A percentile compares a stretch with the other conserved stretches of the same genome.
These are phyloP conservation scores for Arrhamphus sclerolepis DNA, from an alignment of 2,797 vertebrate genomes.

Conservation along the genomic window DNA sequence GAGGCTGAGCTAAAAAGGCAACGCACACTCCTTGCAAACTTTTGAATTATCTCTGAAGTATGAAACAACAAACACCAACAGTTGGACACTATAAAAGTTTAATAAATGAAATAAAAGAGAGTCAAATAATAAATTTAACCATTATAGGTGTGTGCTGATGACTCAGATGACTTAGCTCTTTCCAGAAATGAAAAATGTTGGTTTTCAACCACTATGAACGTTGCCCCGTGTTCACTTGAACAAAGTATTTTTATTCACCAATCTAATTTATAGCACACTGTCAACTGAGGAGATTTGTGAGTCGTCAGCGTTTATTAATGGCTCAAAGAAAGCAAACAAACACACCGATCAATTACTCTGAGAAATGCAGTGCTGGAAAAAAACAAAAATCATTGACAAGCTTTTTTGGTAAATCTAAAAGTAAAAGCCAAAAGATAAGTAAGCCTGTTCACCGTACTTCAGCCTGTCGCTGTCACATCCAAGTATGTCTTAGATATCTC, in stretches of 20 bases:
- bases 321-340: slow-evolving; percentile 40
- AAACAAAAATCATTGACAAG: slow-evolving; percentile 24
- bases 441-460: not conserved
- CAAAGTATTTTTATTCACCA: slow-evolving; percentile 23
- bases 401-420: slow-evolving; percentile 31
- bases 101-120: not conserved
- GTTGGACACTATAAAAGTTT: not conserved
- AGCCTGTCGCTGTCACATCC: not conserved
- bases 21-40: not conserved
- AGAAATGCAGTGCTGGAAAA: slow-evolving; percentile 13
- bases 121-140: not conserved
- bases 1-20: not conserved
- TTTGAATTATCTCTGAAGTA: not conserved
- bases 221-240: slow-evolving; percentile 4
- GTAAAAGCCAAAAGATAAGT: not conserved
- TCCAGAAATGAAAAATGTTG: slow-evolving; percentile 10
- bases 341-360: slow-evolving; percentile 41
- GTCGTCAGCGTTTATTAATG: slow-evolving; percentile 44
- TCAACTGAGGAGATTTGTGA: slow-evolving; percentile 31
- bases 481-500: slow-evolving; percentile 27
- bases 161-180: slow-evolving; percentile 15
- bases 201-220: slow-evolving; percentile 10
- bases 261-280: slow-evolving; percentile 23
- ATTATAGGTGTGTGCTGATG: not conserved
- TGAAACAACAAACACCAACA: not conserved